Evolutionary conservation across 2,888 invertebrate genomes (phyloP), one percentile per base, ranked within the genome.

Genomic region (Metellina segmentata): DNA sequence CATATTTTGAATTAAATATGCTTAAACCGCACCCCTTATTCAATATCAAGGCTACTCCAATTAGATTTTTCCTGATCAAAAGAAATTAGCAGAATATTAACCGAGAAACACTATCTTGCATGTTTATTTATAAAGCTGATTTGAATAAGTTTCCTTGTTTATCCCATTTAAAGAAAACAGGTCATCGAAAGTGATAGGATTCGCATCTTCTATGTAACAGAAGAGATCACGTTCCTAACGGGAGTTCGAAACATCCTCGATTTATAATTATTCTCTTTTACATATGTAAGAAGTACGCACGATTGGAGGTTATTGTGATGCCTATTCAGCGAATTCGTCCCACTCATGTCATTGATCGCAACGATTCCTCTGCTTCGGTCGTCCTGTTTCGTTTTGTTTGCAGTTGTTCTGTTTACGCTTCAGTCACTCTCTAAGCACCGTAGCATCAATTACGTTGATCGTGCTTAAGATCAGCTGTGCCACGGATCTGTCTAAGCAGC

Each of bases 271-370:
- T 61, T 61, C 61, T 61, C 61, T 61, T 61, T 61, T 61, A 16
- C 34, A 34, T 34, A 34, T 11, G 61, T 16, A 16, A 6, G 11
- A 61, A 61, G 61, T 5, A 16, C 61, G 61, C 11, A 16, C 16
- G 61, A 61, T 61, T 61, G 9, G 9, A 61, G 61, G 61, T 61
- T 61, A 61, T 61, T 61, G 61, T 61, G 13, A 61, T 61, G 61
- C 13, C 6, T 16, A 61, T 61, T 11, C 5, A 16, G 61, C 34
- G 34, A 34, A 74, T 72, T 83, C 85, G 9, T 19, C 71, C 87
- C 72, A 87, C 72, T 71, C 19, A 79, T 53, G 87, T 87, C 87
- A 79, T 72, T 87, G 87, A 79, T 87, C 81, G 79, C n/a, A 48
- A 11, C 49, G 11, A 34, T 6, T 34, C 13, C 48, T 11, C 9